These are phyloP conservation scores for Proisotoma minuta DNA, from an alignment of 2,888 invertebrate species.

Conservation along the genomic window DNA sequence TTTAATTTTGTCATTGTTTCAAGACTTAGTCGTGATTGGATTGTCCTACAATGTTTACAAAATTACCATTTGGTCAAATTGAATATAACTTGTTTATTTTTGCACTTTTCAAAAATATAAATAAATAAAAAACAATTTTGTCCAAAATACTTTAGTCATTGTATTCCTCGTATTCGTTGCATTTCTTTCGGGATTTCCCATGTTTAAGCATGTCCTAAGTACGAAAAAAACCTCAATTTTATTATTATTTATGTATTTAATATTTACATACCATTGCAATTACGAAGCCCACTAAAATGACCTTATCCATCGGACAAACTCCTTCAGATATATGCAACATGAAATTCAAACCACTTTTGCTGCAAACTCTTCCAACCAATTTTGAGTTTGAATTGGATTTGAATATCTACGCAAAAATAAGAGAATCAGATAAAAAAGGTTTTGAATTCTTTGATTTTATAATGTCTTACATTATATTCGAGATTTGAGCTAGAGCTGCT, in stretches of 20 bases:
- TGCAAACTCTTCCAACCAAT: background rate
- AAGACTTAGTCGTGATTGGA: too few relatives aligned
- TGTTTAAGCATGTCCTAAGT: background rate
- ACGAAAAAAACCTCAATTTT: background rate
- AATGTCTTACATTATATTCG: background rate
- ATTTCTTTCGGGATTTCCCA: background rate
- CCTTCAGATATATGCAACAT: background rate
- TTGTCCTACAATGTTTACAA: too few relatives aligned
- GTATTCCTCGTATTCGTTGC: background rate
- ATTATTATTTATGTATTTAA: background rate
- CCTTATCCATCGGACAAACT: background rate
- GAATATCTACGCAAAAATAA: too few relatives aligned
- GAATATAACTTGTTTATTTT: too few relatives aligned
- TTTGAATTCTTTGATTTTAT: background rate
- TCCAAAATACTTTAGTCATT: background rate
- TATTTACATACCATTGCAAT: slow-evolving; percentile 6
- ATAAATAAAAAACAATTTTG: background rate
- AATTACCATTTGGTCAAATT: too few relatives aligned
- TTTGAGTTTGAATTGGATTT: background rate
- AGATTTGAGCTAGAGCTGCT: background rate
- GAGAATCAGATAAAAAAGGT: background rate
- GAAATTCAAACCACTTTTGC: slow-evolving; percentile 2
- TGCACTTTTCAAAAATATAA: background rate
- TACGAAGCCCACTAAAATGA: background rate
- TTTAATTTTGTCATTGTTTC: too few relatives aligned